A percentile compares a stretch with the other conserved stretches of the same genome.
These are phyloP conservation scores for Dasysyrphus tricinctus DNA, from an alignment of 2,888 invertebrate species.

Conservation along the genomic window DNA sequence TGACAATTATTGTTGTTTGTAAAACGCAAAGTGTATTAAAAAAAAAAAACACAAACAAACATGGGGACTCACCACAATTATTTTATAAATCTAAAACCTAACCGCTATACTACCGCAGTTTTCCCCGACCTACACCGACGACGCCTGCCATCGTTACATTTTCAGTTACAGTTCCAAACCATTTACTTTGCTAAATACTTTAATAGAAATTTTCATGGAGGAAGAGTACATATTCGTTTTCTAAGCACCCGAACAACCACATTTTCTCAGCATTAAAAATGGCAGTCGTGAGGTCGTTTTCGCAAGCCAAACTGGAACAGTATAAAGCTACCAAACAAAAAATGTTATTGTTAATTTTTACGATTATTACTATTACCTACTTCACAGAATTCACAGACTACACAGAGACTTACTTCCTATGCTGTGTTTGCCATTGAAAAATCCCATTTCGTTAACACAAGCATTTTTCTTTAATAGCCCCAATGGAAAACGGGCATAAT, in stretches of 20 bases:
- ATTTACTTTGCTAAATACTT: slow-evolving; percentile 60
- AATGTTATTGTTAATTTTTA: slow-evolving; percentile 64
- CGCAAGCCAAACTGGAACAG: slow-evolving; percentile 24
- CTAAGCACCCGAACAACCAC: slow-evolving; percentile 33
- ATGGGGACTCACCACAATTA: slow-evolving; percentile 2
- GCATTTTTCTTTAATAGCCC: slow-evolving; percentile 60
- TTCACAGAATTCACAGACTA: slow-evolving; percentile 49
- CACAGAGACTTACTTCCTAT: not conserved
- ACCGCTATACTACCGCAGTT: slow-evolving; percentile 31
- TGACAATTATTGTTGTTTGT: slow-evolving; percentile 27
- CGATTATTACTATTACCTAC: slow-evolving; percentile 63
- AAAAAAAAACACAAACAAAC: not conserved
- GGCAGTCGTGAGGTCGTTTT: slow-evolving; percentile 47
- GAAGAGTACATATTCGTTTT: slow-evolving; percentile 4
- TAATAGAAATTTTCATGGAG: slow-evolving; percentile 48
- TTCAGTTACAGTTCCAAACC: slow-evolving; percentile 50
- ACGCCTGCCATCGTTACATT: slow-evolving; percentile 20
- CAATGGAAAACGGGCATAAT: slow-evolving; percentile 29
- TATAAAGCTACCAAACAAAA: slow-evolving; percentile 9
- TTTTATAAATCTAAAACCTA: slow-evolving; percentile 36
- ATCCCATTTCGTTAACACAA: slow-evolving; percentile 45
- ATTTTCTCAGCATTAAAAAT: slow-evolving; percentile 56
- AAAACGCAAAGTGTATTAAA: slow-evolving; percentile 1
- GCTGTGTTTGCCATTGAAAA: slow-evolving; percentile 3
- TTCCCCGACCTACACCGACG: not conserved